phyloP scores from a whole-genome alignment of 2,888 invertebrate genomes.

The Ethmia dodecea region DNA sequence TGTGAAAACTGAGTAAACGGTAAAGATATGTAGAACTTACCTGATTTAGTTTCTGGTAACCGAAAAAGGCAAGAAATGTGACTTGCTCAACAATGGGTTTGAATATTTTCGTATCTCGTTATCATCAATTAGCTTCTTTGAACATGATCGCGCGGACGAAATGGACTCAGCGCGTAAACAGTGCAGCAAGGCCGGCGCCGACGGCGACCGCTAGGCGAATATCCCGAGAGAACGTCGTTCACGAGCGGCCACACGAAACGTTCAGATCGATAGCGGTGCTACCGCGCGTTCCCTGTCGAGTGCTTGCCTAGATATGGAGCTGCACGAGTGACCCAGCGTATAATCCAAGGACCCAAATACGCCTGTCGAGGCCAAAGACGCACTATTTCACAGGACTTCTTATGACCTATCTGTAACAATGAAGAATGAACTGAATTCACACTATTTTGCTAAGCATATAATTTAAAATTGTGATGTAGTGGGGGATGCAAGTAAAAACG shows the following conservation, averaged over 20 bases:
- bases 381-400: neutral
- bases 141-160: constrained; percentile 64
- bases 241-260: constrained; percentile 59
- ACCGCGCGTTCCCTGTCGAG: constrained; percentile 60
- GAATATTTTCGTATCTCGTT: constrained; percentile 48
- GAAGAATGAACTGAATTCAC: constrained; percentile 36
- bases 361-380: constrained; percentile 25
- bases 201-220: constrained; percentile 69
- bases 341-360: constrained; percentile 25
- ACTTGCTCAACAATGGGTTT: constrained; percentile 35
- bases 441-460: constrained; percentile 49
- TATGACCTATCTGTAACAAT: neutral
- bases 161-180: constrained; percentile 63
- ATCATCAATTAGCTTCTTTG: constrained; percentile 59
- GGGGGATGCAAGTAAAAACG: constrained; percentile 51
- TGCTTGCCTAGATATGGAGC: constrained; percentile 41
- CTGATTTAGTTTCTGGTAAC: constrained; percentile 30
- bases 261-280: constrained; percentile 66
- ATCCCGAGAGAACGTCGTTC: constrained; percentile 67
- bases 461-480: constrained; percentile 58
- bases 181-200: constrained; percentile 70
- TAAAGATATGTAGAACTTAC: too few relatives aligned
- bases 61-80: constrained; percentile 28
- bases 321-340: constrained; percentile 29
- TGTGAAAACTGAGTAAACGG: too few relatives aligned